Conservation (phyloP, 2,888 invertebrate species). For the Dasypogon diadema region DNA sequence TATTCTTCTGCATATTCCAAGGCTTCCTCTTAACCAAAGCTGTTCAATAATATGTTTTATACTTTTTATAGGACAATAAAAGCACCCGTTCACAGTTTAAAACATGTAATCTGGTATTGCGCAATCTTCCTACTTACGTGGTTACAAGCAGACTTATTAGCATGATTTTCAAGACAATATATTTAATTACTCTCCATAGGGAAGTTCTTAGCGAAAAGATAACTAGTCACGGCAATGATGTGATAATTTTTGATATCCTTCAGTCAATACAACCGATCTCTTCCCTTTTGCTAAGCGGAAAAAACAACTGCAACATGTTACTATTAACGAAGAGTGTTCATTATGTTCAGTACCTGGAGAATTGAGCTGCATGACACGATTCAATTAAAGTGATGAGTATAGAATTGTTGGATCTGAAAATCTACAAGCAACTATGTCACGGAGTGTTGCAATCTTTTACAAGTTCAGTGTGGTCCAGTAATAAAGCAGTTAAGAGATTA, state of each 20-base stretch:
- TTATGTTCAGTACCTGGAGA: constrained; percentile 23
- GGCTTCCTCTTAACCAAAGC: too few relatives aligned
- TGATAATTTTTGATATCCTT: constrained; percentile 16
- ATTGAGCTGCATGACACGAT: constrained; percentile 40
- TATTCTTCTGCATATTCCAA: too few relatives aligned
- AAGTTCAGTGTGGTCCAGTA: constrained; percentile 16
- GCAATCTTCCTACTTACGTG: too few relatives aligned
- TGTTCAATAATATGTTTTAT: too few relatives aligned
- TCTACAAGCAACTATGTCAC: constrained; percentile 2
- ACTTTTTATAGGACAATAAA: too few relatives aligned
- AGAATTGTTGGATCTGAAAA: neutral
- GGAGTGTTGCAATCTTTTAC: constrained; percentile 17
- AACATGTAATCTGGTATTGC: too few relatives aligned
- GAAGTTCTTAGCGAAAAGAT: neutral
- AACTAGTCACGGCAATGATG: neutral
- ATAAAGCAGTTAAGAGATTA: constrained; percentile 44
- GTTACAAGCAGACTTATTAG: too few relatives aligned
- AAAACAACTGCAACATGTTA: neutral
- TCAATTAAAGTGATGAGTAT: constrained; percentile 40
- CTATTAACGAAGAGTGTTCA: neutral
- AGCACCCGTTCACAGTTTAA: too few relatives aligned
- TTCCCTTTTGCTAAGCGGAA: neutral
- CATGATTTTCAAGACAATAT: too few relatives aligned
- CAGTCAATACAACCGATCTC: neutral
- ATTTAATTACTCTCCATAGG: neutral